Percentiles rank a stretch among this genome's conserved stretches.
Conservation (phyloP, 2,888 invertebrate genomes). For the Cerastoderma edule region DNA sequence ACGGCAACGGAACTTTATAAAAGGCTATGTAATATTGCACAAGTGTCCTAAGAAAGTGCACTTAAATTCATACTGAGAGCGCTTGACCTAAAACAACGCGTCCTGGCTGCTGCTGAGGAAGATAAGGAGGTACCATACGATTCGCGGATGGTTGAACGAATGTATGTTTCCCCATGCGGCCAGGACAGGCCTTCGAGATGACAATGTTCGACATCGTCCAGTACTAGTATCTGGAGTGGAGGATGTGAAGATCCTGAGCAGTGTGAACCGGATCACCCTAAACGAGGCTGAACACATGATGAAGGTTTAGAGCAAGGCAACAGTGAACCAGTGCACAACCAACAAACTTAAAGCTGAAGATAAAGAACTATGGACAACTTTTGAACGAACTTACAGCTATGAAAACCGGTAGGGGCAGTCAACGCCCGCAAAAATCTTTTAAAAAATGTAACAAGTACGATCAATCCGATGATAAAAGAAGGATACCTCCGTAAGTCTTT, state of each 20-base stretch:
- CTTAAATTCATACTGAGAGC: constrained; percentile 34
- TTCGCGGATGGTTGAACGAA: constrained; percentile 4
- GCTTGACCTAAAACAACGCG: constrained; percentile 32
- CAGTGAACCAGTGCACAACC: background rate
- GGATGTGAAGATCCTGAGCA: constrained; percentile 15
- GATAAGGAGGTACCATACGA: constrained; percentile 23
- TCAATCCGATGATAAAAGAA: too few relatives aligned
- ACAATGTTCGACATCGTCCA: constrained; percentile 21
- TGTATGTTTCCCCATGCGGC: constrained; percentile 36
- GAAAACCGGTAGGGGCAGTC: too few relatives aligned
- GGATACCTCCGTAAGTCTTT: too few relatives aligned
- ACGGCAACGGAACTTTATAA: constrained; percentile 37
- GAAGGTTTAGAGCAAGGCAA: background rate
- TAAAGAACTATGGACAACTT: background rate
- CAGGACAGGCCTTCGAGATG: constrained; percentile 28
- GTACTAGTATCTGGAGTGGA: background rate
- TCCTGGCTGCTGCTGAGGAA: constrained; percentile 26
- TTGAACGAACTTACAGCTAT: too few relatives aligned
- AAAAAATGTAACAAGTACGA: constrained; percentile 11
- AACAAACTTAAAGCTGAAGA: background rate
- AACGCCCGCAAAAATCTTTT: background rate
- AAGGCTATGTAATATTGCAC: constrained; percentile 30
- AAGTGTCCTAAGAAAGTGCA: constrained; percentile 24
- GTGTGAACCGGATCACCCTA: constrained; percentile 1
- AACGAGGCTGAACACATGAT: constrained; percentile 22